Evolutionary conservation across 1,140 invertebrate species (phyloP), one percentile per base, ranked within the genome.

Genomic region (Lordiphosa mommai): DNA sequence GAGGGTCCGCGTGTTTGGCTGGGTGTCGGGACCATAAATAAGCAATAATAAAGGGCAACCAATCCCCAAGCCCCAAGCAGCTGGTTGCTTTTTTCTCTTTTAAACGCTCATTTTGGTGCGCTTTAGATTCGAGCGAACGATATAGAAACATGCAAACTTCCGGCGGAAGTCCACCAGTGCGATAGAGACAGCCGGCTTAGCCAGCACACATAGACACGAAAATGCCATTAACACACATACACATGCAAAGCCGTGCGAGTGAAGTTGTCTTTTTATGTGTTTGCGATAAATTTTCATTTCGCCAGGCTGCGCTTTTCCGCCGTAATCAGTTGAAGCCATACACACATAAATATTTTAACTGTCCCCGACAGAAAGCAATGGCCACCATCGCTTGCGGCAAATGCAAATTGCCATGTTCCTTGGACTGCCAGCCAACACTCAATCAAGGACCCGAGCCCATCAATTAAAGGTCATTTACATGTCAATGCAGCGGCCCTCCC

Each of bases 381-480:
- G 59, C 38, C 48, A 57, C 50, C 50, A 67, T 59, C 43, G 37
- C 51, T 66, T 67, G 61, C 70, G 57, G 57, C 63, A 67, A 73
- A 68, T 69, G 52, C 51, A 74, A 73, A 69, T 69, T 61, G 68
- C 65, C 56, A 69, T 60, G 46, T 61, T 49, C 57, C 23, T 27
- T 27, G 23, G 38, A 55, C 49, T 20, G n/a, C 37, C 17, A 33
- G 6, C 60, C 40, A 41, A 38, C 70, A 82, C 76, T 79, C 65
- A 70, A 84, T 80, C 77, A 76, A 82, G 60, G 49, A 46, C 63
- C 40, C 58, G 57, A 40, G 72, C 72, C 77, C 76, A 82, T 84
- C 77, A 82, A 82, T 82, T 82, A 82, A 82, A 84, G 76, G 77
- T 84, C 77, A 82, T 82, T 84, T 82, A 72, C 76, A 84, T 82